Evolutionary conservation across 2,888 invertebrate genomes (phyloP).

Genomic region (Ellobium chinense): DNA sequence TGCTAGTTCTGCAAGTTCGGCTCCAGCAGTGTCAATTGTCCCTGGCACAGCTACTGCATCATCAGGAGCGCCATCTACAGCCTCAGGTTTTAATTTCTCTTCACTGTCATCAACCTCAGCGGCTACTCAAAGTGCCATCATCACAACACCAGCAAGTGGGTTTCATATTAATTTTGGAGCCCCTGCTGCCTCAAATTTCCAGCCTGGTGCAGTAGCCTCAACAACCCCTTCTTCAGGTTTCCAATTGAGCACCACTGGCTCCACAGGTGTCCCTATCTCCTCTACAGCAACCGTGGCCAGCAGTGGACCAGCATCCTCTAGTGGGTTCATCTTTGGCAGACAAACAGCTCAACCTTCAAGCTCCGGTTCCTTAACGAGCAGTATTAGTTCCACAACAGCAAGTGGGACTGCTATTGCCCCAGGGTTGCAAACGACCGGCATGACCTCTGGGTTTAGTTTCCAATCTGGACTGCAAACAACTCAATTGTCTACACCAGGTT

Average conservation of each 20-base stretch:
- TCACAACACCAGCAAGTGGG: not conserved
- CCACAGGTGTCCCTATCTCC: not conserved
- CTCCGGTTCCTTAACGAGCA: no score
- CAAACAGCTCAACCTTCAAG: no score
- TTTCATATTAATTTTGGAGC: conserved; percentile 10
- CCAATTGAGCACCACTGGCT: not conserved
- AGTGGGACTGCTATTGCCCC: no score
- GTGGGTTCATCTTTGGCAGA: not conserved
- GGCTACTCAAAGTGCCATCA: not conserved
- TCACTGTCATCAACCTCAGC: not conserved
- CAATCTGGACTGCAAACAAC: no score
- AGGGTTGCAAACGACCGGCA: no score
- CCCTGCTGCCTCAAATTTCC: not conserved
- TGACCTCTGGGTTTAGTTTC: no score
- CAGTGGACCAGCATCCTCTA: not conserved
- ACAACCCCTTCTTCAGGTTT: not conserved
- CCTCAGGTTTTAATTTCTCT: conserved; percentile 5
- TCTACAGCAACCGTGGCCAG: not conserved
- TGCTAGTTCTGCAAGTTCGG: no score
- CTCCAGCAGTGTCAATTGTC: not conserved
- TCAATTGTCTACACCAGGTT: no score
- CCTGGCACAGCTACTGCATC: not conserved
- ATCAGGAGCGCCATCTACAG: not conserved
- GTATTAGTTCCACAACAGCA: not conserved
- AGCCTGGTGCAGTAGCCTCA: not conserved